phyloP scores from a whole-genome alignment of 2,888 invertebrate genomes.

The Lingula anatina region DNA sequence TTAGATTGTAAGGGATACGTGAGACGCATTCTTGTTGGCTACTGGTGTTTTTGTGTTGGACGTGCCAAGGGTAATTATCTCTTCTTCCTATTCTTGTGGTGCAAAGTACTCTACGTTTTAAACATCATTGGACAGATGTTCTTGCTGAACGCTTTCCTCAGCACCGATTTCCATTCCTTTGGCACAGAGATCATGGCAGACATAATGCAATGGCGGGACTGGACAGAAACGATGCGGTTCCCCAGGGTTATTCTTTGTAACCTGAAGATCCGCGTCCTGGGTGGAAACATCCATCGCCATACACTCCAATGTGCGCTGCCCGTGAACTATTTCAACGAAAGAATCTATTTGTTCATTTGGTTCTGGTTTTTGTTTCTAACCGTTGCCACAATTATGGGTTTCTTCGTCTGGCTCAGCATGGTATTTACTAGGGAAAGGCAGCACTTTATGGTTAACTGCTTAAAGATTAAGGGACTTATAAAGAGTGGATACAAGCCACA shows the following conservation, averaged over 20 bases:
- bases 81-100: conserved; percentile 50
- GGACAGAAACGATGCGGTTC: no score
- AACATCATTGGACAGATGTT: no score
- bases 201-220: no score
- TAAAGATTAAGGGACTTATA: conserved; percentile 53
- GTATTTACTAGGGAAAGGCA: conserved; percentile 47
- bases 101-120: no score
- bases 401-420: conserved; percentile 45
- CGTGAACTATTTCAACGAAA: no score
- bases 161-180: conserved; percentile 46
- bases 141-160: conserved; percentile 55
- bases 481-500: conserved; percentile 41
- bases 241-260: no score
- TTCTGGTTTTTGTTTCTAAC: conserved; percentile 49
- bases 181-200: conserved; percentile 54
- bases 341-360: conserved; percentile 51
- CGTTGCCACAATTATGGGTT: conserved; percentile 37
- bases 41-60: no score
- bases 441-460: conserved; percentile 53
- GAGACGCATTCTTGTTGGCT: conserved; percentile 40
- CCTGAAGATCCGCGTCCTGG: no score
- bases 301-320: no score
- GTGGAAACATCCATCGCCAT: no score
- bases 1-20: conserved; percentile 38
- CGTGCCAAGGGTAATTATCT: no score